Percentiles rank a stretch among this genome's conserved stretches.
Evolutionary conservation across 2,113 vertebrate genomes (phyloP).

Genomic region (Procapra przewalskii): DNA sequence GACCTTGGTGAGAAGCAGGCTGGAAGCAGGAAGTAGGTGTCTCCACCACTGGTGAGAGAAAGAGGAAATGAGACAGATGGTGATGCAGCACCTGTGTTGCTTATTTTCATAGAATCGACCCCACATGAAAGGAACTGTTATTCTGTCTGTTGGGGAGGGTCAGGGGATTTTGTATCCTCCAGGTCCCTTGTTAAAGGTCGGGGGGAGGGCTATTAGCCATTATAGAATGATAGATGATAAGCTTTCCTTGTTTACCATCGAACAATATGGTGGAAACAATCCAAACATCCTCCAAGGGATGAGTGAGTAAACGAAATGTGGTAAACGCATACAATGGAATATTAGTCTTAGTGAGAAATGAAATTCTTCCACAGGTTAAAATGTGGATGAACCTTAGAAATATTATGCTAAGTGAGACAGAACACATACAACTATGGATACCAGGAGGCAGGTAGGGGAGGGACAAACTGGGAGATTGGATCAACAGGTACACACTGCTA

Average conservation of each 20-base stretch:
- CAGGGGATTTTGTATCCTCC: not conserved
- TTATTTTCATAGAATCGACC: not conserved
- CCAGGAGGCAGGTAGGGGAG: not conserved
- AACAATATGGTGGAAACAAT: not conserved
- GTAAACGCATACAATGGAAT: not conserved
- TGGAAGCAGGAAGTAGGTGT: not conserved
- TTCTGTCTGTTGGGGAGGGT: not conserved
- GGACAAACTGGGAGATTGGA: not conserved
- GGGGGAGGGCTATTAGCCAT: not conserved
- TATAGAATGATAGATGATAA: not conserved
- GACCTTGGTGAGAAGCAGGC: not conserved
- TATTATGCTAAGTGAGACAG: not conserved
- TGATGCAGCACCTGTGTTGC: fast-evolving
- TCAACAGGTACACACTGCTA: not conserved
- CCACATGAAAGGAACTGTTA: not conserved
- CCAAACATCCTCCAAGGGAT: not conserved
- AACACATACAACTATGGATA: not conserved
- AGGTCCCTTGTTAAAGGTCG: not conserved
- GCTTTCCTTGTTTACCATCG: not conserved
- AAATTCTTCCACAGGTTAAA: not conserved
- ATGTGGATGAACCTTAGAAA: not conserved
- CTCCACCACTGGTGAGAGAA: fast-evolving
- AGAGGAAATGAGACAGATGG: not conserved
- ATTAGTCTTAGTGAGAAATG: not conserved
- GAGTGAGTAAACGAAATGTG: not conserved